A percentile compares a stretch with the other conserved stretches of the same genome.
Evolutionary conservation across 2,888 invertebrate genomes (phyloP).

Genomic region (Lysandra bellargus): DNA sequence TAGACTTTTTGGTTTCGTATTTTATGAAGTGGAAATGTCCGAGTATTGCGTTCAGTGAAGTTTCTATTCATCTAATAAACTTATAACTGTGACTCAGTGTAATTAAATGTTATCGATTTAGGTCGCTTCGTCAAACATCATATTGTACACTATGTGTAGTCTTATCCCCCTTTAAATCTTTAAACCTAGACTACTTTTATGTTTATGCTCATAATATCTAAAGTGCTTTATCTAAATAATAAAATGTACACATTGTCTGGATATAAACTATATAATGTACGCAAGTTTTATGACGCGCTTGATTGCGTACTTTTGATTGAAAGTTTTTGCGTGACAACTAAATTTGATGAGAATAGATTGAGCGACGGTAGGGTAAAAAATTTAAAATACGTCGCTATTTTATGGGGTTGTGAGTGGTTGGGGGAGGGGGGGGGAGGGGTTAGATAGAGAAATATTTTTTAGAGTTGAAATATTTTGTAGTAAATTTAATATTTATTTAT

Average conservation of each 20-base stretch:
- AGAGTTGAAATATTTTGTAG: too few species aligned
- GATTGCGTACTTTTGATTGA: too few species aligned
- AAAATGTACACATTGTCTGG: not conserved
- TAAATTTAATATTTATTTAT: too few species aligned
- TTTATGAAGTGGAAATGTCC: not conserved
- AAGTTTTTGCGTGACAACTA: too few species aligned
- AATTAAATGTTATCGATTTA: slow-evolving; percentile 16
- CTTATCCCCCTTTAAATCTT: slow-evolving; percentile 1
- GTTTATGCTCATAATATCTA: not conserved
- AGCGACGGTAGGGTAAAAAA: too few species aligned
- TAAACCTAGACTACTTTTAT: not conserved
- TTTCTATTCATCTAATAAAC: not conserved
- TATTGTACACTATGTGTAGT: slow-evolving; percentile 15
- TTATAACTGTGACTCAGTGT: slow-evolving; percentile 3
- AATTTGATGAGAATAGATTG: too few species aligned
- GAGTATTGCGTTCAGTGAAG: slow-evolving; percentile 2
- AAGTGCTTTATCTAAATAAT: not conserved
- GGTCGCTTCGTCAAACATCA: slow-evolving; percentile 1
- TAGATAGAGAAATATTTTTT: too few species aligned
- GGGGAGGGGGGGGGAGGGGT: too few species aligned
- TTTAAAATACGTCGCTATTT: too few species aligned
- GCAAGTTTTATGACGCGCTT: too few species aligned
- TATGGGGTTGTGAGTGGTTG: too few species aligned
- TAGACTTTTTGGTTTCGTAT: not conserved
- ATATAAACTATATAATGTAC: too few species aligned